Conservation (phyloP, 92 coral and sea anemone species). For the Desmophyllum pertusum region DNA sequence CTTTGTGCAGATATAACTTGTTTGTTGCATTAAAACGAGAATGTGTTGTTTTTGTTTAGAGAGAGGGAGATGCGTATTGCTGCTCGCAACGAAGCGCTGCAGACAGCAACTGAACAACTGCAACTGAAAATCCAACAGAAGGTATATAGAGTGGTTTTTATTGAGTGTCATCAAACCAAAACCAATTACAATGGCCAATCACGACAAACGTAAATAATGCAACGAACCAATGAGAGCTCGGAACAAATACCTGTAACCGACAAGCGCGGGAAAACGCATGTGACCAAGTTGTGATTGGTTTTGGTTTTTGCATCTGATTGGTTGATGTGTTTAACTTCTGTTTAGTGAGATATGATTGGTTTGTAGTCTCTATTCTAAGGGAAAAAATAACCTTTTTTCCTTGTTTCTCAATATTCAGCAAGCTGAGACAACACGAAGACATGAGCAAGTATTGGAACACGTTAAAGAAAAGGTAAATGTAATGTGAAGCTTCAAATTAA, state of each 20-base stretch:
- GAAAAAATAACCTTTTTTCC: neutral
- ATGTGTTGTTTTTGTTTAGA: slow-evolving; percentile 32
- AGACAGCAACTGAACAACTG: slow-evolving; percentile 93
- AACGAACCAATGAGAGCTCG: too few species aligned
- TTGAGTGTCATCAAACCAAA: neutral
- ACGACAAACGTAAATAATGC: too few species aligned
- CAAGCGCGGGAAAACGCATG: too few species aligned
- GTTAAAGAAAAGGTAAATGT: slow-evolving; percentile 90
- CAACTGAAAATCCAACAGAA: slow-evolving; percentile 94
- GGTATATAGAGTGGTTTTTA: slow-evolving; percentile 42
- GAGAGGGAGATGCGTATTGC: slow-evolving; percentile 96
- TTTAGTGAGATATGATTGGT: too few species aligned
- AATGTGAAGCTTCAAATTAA: neutral
- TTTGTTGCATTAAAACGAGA: too few species aligned
- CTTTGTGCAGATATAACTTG: too few species aligned
- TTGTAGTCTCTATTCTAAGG: too few species aligned
- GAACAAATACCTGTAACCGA: too few species aligned
- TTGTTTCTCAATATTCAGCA: slow-evolving; percentile 57
- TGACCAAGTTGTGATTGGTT: too few species aligned
- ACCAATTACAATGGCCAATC: neutral
- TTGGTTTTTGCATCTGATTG: too few species aligned
- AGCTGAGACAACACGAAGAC: slow-evolving; percentile 91
- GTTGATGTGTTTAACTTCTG: too few species aligned
- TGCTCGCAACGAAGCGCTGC: slow-evolving; percentile 94
- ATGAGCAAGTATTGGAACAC: slow-evolving; percentile 91